Base-by-base conservation (phyloP, 2,113 vertebrate genomes). In the Sinocyclocheilus anophthalmus region DNA sequence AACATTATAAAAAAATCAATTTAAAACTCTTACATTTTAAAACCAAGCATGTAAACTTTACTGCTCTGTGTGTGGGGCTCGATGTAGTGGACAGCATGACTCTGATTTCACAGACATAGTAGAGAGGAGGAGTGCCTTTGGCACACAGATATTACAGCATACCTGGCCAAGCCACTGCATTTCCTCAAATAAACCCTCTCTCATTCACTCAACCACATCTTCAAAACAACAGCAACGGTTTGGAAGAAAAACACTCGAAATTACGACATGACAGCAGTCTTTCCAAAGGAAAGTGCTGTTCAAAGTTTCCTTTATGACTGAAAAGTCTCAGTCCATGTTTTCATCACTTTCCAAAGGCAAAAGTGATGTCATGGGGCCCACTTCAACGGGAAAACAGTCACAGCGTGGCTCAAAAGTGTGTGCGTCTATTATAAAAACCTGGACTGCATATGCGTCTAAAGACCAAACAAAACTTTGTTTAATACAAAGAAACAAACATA, bases 351-450 rank as follows among this genome's bases (percentile, higher is more conserved):
- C 45, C 37, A 83, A 91, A 93, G 91, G 91, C 92, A 95, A 84
- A 90, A 91, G 88, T 94, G 93, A 95, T 91, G 93, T 94, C 91
- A 95, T 93, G 93, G 92, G 90, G 90, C 45, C 45, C 61, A 84
- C 89, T 84, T 70, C 86, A 88, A 81, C 79, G 87, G 84, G 70
- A 91, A 85, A 86, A 85, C 84, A 91, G 61, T 78, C 45, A 48
- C 70, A 20, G 79, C 89, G 79, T 90, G 2, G 16, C 14, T 81
- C 39, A 33, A 30, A 67, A 30, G 67, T 72, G 50, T 39, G 37
- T 42, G 30, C 2, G 13, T 67, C 4, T 9, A 16, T 59, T 63
- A 59, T 3, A 33, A 79, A 79, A 22, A 45, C 14, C 53, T 55
- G 24, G 48, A 53, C 57, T 61, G 20, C 20, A 14, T n/a, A 42